Evolutionary conservation across 2,797 vertebrate species (phyloP), one percentile per base, ranked within the genome.

Genomic region (Coracias cyanogaster): DNA sequence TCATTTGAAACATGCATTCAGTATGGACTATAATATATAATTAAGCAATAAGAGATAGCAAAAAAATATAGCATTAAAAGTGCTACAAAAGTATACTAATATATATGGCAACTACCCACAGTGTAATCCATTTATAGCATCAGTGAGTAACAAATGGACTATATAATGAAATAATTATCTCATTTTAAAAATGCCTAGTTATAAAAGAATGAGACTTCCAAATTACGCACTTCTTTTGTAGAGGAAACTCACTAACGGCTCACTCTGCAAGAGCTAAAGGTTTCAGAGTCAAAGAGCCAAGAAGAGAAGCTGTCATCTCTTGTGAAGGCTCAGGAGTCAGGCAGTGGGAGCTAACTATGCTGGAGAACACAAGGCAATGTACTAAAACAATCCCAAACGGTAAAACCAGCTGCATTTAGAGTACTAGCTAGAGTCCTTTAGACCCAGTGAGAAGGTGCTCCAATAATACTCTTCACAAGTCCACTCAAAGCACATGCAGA

Each of bases 101-200:
- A 82, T 77, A 60, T 51, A 73, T 82, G 76, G 48, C 46, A 90
- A 20, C 82, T 66, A 79, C 93, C 67, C 86, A 95, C 82, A 83
- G 74, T 91, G 88, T 29, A 25, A 92, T 37, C 25, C 65, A 70
- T 93, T 91, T 96, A 81, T 91, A 89, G 55, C 24, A 84, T 18
- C 14, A 7, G 17, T 88, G 89, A 93, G 76, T 90, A 93, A 87
- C 5, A 0, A 94, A 90, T 48, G 55, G 70, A 82, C 26, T 84
- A 48, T 43, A 79, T 84, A 91, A 95, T 51, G 77, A 93, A 96
- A 87, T 79, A 70, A 92, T 80, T 83, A 64, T 55, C 70, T 73
- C 11, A 85, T 91, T 9, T 87, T 37, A 65, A 94, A 85, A 58
- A 37, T 94, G 28, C 29, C 51, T 74, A 35, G 41, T 79, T 90